These are phyloP conservation scores for Hartigia nigra DNA, from an alignment of 2,888 invertebrate species.

Conservation along the genomic window DNA sequence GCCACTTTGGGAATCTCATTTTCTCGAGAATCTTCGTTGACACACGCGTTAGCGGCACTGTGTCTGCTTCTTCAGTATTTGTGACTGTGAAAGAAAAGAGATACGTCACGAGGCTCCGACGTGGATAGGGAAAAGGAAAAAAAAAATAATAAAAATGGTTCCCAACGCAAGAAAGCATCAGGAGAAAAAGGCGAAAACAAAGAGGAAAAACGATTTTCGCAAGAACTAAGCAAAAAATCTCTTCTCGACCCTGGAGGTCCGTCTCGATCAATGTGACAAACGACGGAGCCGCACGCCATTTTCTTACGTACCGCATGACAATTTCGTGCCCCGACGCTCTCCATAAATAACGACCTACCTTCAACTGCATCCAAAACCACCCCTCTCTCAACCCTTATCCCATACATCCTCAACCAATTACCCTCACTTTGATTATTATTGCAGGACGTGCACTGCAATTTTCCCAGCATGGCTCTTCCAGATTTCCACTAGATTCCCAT, in stretches of 20 bases:
- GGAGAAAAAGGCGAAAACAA: neutral
- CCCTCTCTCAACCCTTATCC: conserved; percentile 15
- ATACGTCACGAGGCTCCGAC: neutral
- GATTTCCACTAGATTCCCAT: neutral
- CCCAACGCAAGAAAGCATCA: neutral
- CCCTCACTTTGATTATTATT: conserved; percentile 16
- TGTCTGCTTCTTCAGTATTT: neutral
- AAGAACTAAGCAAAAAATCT: neutral
- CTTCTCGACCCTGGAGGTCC: neutral
- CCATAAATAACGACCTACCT: conserved; percentile 36
- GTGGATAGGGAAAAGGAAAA: neutral
- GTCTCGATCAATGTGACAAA: conserved; percentile 1
- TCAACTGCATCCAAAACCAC: conserved; percentile 13
- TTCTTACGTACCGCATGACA: conserved; percentile 14
- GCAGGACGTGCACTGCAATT: neutral
- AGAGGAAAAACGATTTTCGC: neutral
- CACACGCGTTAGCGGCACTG: neutral
- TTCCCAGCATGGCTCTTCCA: neutral
- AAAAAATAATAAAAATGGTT: too few species aligned
- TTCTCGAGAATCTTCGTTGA: neutral
- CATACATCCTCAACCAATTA: conserved; percentile 9
- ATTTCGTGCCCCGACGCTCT: conserved; percentile 42
- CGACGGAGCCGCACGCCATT: neutral
- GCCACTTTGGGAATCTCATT: neutral
- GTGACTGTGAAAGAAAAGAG: neutral